These are phyloP conservation scores for Parapsyche elsis DNA, from an alignment of 1,140 invertebrate genomes.

Conservation along the genomic window DNA sequence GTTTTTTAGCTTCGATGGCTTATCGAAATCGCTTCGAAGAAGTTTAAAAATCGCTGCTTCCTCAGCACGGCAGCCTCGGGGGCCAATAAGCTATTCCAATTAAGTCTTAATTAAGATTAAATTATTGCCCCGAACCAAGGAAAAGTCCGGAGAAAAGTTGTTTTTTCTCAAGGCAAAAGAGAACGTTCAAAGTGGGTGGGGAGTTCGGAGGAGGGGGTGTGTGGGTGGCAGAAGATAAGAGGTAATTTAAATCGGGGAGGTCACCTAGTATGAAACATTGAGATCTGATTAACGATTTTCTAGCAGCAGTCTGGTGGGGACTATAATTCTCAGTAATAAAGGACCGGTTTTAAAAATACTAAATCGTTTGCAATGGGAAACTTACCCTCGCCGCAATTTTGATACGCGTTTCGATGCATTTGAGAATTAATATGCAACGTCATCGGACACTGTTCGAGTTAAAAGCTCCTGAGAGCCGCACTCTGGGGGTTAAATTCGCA, in stretches of 20 bases:
- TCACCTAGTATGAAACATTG: constrained; percentile 38
- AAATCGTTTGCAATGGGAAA: too few species aligned
- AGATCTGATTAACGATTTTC: constrained; percentile 31
- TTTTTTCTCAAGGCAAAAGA: constrained; percentile 32
- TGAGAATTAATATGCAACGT: background rate
- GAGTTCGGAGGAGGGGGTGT: background rate
- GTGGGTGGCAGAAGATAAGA: constrained; percentile 22
- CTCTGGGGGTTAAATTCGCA: too few species aligned
- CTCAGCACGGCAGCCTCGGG: constrained; percentile 22
- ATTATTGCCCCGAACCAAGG: constrained; percentile 42
- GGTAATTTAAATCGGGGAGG: constrained; percentile 38
- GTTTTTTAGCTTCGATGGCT: background rate
- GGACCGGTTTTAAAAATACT: background rate
- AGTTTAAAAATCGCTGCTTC: constrained; percentile 12
- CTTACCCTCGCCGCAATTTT: too few species aligned
- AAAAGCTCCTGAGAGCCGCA: too few species aligned
- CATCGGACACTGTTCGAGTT: too few species aligned
- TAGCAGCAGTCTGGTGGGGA: background rate
- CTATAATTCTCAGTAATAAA: background rate
- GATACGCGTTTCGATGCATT: background rate
- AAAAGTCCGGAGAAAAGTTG: constrained; percentile 17
- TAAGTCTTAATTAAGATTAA: constrained; percentile 51
- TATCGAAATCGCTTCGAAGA: background rate
- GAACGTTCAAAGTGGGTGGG: background rate
- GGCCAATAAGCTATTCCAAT: constrained; percentile 47